A percentile compares a stretch with the other conserved stretches of the same genome.
phyloP scores from a whole-genome alignment of 2,888 invertebrate species.

The Chromoteleia sp. region DNA sequence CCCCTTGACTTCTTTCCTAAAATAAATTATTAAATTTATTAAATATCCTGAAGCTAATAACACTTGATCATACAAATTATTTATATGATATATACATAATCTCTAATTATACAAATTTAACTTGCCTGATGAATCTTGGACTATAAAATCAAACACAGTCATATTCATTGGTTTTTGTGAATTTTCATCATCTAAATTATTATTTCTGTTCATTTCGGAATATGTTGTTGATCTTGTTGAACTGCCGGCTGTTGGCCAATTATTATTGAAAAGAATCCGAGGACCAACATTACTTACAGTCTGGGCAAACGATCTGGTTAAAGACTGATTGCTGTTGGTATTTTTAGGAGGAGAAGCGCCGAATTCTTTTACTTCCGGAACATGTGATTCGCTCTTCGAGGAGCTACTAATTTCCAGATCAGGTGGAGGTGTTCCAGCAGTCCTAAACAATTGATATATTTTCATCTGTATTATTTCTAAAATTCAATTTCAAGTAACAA shows the following conservation, averaged over 20 bases:
- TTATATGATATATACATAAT: too few species aligned
- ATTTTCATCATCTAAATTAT: slow-evolving; percentile 15
- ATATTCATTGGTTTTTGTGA: slow-evolving; percentile 44
- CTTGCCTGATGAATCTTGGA: slow-evolving; percentile 43
- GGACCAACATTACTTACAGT: slow-evolving; percentile 40
- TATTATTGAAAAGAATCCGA: neutral
- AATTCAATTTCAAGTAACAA: neutral
- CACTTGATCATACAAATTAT: too few species aligned
- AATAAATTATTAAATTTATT: neutral
- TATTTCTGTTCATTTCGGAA: neutral
- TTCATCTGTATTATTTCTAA: neutral
- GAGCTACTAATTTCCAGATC: slow-evolving; percentile 14
- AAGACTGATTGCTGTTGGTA: slow-evolving; percentile 23
- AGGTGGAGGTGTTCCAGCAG: slow-evolving; percentile 11
- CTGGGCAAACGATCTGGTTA: slow-evolving; percentile 55
- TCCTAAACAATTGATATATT: slow-evolving; percentile 18
- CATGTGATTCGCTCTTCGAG: neutral
- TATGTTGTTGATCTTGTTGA: slow-evolving; percentile 16
- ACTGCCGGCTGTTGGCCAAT: slow-evolving; percentile 47
- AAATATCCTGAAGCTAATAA: neutral
- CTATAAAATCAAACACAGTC: slow-evolving; percentile 57
- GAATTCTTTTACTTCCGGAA: slow-evolving; percentile 3
- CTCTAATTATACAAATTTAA: too few species aligned
- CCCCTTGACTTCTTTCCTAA: slow-evolving; percentile 38
- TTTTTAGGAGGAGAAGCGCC: neutral